phyloP scores from a whole-genome alignment of 2,797 vertebrate genomes.

The Girardinus metallicus region DNA sequence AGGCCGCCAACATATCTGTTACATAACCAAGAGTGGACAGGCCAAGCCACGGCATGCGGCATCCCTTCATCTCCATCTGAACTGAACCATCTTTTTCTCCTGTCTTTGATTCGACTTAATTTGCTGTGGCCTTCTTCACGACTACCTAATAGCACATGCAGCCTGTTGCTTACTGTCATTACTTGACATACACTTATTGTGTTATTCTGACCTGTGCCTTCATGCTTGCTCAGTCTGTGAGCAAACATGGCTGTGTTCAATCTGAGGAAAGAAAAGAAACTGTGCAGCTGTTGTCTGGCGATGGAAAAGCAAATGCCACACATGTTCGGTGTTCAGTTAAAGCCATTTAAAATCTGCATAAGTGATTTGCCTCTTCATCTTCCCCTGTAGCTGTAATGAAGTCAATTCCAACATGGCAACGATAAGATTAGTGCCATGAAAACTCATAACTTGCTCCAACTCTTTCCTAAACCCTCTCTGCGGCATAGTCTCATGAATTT shows the following conservation, averaged over 20 bases:
- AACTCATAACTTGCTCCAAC: constrained; percentile 23
- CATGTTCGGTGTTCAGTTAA: not conserved
- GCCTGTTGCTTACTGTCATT: constrained; percentile 2
- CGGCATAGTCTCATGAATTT: constrained; percentile 32
- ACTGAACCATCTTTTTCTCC: constrained; percentile 9
- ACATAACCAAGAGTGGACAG: constrained; percentile 45
- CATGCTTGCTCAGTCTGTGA: constrained; percentile 10
- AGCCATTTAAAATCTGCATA: constrained; percentile 9
- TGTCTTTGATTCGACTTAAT: constrained; percentile 4
- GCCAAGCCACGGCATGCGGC: constrained; percentile 13
- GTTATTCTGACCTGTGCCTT: constrained; percentile 2
- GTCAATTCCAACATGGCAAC: constrained; percentile 7
- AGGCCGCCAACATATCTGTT: constrained; percentile 48
- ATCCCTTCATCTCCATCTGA: constrained; percentile 22
- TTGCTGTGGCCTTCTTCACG: constrained; percentile 15
- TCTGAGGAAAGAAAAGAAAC: not conserved
- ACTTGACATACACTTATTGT: constrained; percentile 3
- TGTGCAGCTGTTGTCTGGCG: not conserved
- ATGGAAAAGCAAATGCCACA: not conserved
- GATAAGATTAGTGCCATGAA: constrained; percentile 24
- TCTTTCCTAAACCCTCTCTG: constrained; percentile 27
- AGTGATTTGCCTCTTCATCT: not conserved
- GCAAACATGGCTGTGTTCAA: not conserved
- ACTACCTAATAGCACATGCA: not conserved
- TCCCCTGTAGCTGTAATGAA: constrained; percentile 9